Evolutionary conservation across 2,888 invertebrate species (phyloP), one percentile per base, ranked within the genome.

Genomic region (Odontomyia ornata): DNA sequence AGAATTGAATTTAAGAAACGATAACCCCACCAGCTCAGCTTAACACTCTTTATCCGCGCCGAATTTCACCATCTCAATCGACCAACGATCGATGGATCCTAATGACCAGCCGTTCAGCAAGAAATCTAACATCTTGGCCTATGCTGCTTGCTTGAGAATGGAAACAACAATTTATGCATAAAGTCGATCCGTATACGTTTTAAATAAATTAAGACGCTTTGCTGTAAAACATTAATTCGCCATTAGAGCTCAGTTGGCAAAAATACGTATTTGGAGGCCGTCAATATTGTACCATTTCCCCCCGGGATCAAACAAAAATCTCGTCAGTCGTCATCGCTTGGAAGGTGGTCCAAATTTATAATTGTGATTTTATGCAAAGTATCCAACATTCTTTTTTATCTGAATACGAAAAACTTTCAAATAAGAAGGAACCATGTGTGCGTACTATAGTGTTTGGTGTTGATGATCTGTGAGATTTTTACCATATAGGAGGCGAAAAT

Each of bases 331-430:
- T 69, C 69, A 69, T 69, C 69, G 46, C 69, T 47, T 69, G 69
- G 69, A 69, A 69, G 69, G 69, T 69, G 69, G 69, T 69, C 69
- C 47, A 9, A 69, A 69, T 15, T 69, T 69, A 21, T 69, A 69
- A 69, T 69, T 69, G 69, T 69, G 21, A 69, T 69, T 69, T 69
- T 69, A 69, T 69, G 69, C 69, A 69, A 69, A 69, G 18, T 52
- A 18, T 52, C 52, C 7, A 52, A 4, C 13, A 9, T 52, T 52
- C 15, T 13, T 4, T 52, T 18, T 4, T 15, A 9, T 36, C 36
- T 5, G 9, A 36, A 36, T 5, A 36, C 36, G 5, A 36, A 36
- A 36, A 36, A 36, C 36, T 3, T 9, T 36, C 36, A 36, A 5
- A 36, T 36, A 9, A 9, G 5, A 3, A 9, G 9, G 9, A 36